Base-by-base conservation (phyloP, 2,113 vertebrate genomes). In the Mastomys natalensis region DNA sequence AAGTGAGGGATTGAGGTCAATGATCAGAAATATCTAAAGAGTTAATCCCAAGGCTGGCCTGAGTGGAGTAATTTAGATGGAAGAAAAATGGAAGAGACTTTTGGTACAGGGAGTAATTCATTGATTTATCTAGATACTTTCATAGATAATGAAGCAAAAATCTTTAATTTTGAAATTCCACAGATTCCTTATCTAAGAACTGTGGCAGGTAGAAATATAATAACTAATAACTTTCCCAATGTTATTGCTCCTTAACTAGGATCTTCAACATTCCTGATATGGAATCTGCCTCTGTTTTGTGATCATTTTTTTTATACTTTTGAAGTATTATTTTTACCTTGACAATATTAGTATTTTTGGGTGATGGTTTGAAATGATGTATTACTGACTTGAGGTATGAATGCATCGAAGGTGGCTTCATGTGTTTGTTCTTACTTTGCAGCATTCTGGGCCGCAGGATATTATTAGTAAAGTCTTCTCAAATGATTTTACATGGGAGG, bases 371-470 rank as follows among this genome's bases (percentile, higher is more conserved):
- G 55, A 93, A 92, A 68, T 74, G 12, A 19, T 34, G 7, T n/a
- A 37, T 87, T 66, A 80, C 40, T 86, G 24, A 85, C 9, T 13
- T 86, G 26, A 26, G 64, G 17, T 81, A 4, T n/a, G 76, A 93
- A 16, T 16, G 62, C 53, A 21, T 58, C n/a, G 53, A 89, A 45
- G 8, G 19, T 74, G 37, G 15, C 55, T 77, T 70, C n/a, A 40
- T 81, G 7, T 58, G 88, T 94, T 77, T 82, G 58, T 77, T 88
- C 34, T n/a, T 78, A 26, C 45, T 85, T 94, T 89, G 58, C 15
- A 87, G 10, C 45, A 17, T 15, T 2, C 19, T 89, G 43, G 22
- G n/a, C 29, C 94, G 19, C 40, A 29, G 10, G 24, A 64, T 24
- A 43, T 62, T n/a, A 43, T 24, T 29, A 60, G n/a, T 29, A 62